Conservation (phyloP, 2,888 invertebrate genomes). For the Marasmarcha lunaedactyla region DNA sequence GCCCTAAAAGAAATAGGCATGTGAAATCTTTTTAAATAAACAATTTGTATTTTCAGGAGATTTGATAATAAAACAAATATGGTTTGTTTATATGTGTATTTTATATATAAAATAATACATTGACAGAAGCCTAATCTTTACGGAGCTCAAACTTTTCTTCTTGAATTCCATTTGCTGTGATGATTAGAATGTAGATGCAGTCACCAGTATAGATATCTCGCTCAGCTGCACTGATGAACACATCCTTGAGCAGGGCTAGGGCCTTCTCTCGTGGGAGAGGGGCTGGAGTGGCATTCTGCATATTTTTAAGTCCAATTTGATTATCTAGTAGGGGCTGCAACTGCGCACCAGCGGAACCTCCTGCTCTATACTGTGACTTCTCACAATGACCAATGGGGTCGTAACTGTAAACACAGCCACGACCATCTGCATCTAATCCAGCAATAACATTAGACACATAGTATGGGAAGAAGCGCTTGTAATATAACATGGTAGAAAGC, state of each 20-base stretch:
- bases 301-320: slow-evolving; percentile 92
- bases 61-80: slow-evolving; percentile 7
- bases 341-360: slow-evolving; percentile 90
- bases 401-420: slow-evolving; percentile 95
- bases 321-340: slow-evolving; percentile 96
- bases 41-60: too few species aligned
- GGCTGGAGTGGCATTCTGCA: slow-evolving; percentile 75
- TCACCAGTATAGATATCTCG: slow-evolving; percentile 98
- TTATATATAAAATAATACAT: background rate
- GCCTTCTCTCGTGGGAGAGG: slow-evolving; percentile 85
- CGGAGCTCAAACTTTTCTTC: slow-evolving; percentile 83
- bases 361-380: slow-evolving; percentile 84
- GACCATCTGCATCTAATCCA: slow-evolving; percentile 92
- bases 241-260: slow-evolving; percentile 88
- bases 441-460: slow-evolving; percentile 95
- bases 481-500: slow-evolving; percentile 95
- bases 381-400: slow-evolving; percentile 98
- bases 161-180: slow-evolving; percentile 87
- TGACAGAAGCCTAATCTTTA: slow-evolving; percentile 78
- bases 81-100: background rate
- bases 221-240: slow-evolving; percentile 97
- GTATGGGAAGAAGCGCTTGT: slow-evolving; percentile 98
- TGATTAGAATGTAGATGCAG: slow-evolving; percentile 84
- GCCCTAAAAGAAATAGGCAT: too few species aligned
- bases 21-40: too few species aligned